Evolutionary conservation across 2,797 vertebrate species (phyloP).

Genomic region (Syngnathus acus): DNA sequence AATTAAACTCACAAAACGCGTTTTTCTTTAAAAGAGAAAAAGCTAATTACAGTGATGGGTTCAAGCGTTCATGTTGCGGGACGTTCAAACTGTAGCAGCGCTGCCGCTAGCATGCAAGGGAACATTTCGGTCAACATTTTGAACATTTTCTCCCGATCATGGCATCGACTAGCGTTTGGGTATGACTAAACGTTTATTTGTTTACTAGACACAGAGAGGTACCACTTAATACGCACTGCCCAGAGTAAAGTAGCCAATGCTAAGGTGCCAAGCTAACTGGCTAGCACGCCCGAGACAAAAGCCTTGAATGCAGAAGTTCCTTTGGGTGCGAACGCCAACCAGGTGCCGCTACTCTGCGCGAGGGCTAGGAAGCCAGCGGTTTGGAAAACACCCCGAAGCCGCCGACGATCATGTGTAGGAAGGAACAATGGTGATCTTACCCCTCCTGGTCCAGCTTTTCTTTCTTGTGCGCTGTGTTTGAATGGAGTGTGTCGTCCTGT

Average conservation of each 20-base stretch:
- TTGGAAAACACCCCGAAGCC: conserved; percentile 8
- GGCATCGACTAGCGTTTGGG: neutral
- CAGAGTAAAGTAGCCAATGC: conserved; percentile 24
- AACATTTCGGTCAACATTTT: conserved; percentile 27
- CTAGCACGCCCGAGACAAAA: conserved; percentile 74
- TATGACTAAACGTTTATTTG: neutral
- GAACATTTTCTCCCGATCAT: neutral
- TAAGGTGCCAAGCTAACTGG: conserved; percentile 52
- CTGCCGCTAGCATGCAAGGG: conserved; percentile 43
- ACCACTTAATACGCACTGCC: conserved; percentile 10
- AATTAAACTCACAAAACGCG: neutral
- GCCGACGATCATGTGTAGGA: conserved; percentile 10
- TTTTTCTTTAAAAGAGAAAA: neutral
- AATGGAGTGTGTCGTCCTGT: conserved; percentile 77
- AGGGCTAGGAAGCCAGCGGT: conserved; percentile 30
- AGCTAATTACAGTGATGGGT: neutral
- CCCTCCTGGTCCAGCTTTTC: conserved; percentile 79
- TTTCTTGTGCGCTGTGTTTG: conserved; percentile 68
- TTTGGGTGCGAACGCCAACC: conserved; percentile 60
- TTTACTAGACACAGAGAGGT: neutral
- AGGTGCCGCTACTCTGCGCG: conserved; percentile 54
- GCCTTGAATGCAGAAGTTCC: conserved; percentile 76
- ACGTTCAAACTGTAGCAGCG: conserved; percentile 43
- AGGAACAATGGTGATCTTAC: conserved; percentile 51
- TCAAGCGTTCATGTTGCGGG: conserved; percentile 17